Percentiles rank a stretch among this genome's conserved stretches.
Conservation (phyloP, 2,888 invertebrate species). For the Leucoptera coffeella region DNA sequence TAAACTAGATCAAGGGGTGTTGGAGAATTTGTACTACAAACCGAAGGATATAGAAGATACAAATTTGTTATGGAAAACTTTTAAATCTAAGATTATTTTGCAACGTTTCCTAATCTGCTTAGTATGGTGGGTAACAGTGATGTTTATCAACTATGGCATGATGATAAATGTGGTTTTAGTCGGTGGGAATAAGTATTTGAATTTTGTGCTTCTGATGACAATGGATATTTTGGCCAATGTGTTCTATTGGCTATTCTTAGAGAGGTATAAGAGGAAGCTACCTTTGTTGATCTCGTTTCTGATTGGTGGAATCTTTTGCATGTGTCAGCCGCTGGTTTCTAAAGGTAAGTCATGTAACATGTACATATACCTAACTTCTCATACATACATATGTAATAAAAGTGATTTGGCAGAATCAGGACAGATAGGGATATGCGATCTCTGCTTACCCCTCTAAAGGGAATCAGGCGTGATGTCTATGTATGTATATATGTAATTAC, state of each 20-base stretch:
- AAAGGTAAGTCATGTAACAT: conserved; percentile 18
- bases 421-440: too few relatives aligned
- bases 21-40: conserved; percentile 22
- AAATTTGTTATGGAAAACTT: conserved; percentile 27
- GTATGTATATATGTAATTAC: too few relatives aligned
- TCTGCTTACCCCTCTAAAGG: too few relatives aligned
- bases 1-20: conserved; percentile 15
- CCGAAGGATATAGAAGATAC: conserved; percentile 16
- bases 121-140: conserved; percentile 45
- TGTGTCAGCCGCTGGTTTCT: conserved; percentile 31
- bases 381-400: too few relatives aligned
- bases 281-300: conserved; percentile 27
- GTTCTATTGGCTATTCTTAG: conserved; percentile 33
- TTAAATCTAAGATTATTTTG: conserved; percentile 34
- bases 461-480: too few relatives aligned
- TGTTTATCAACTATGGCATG: conserved; percentile 44
- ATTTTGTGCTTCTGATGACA: conserved; percentile 34
- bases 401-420: too few relatives aligned
- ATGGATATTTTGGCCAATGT: conserved; percentile 42
- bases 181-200: conserved; percentile 37
- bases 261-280: conserved; percentile 27
- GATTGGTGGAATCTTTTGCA: conserved; percentile 32
- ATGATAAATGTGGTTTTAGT: conserved; percentile 42
- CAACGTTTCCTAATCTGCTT: conserved; percentile 31
- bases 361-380: too few relatives aligned